Base-by-base conservation (phyloP, 2,113 vertebrate species). In the Spilogale gracilis region DNA sequence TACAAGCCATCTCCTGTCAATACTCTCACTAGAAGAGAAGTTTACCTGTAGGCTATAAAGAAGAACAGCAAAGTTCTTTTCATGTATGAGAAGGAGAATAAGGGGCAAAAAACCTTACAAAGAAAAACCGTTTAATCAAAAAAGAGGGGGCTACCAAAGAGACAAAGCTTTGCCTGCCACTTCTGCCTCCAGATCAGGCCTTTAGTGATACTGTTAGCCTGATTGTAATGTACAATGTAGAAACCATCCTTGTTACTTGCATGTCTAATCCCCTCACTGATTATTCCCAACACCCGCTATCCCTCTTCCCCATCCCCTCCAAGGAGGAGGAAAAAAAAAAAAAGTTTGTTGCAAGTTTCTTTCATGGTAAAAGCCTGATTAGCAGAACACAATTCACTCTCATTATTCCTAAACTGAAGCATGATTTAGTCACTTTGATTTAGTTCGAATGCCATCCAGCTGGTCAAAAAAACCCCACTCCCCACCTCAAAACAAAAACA, bases 1-100 rank as follows among this genome's bases (percentile, higher is more conserved):
- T 99, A 99, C 99, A 99, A 99, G 99, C 99, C 99, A 98, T 99
- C 99, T 85, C 99, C 99, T 97, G 99, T 99, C 98, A 99, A 99
- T 94, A 99, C 99, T 96, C 99, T 99, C 98, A 99, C 99, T 96
- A 99, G 99, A 98, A 99, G 99, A 98, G 99, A 99, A 99, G 99
- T 99, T 96, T 99, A 99, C 98, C 99, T 99, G 99, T 99, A 99
- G 99, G 99, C 91, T 98, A 65, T 94, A 85, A 50, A 98, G 96
- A 94, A 98, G 91, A 97, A 95, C 98, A 97, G 95, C 43, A 94
- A 98, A 92, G 60, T 98, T 98, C 96, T 98, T 98, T 96, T 98
- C 96, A 17, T 91, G 88, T 93, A 95, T 63, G 98, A 97, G 97
- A 96, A 98, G 98, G 98, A 97, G 97, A 97, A 97, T 97, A 98